These are phyloP conservation scores for Mirza zaza DNA, from an alignment of 2,113 vertebrate species.

Conservation along the genomic window DNA sequence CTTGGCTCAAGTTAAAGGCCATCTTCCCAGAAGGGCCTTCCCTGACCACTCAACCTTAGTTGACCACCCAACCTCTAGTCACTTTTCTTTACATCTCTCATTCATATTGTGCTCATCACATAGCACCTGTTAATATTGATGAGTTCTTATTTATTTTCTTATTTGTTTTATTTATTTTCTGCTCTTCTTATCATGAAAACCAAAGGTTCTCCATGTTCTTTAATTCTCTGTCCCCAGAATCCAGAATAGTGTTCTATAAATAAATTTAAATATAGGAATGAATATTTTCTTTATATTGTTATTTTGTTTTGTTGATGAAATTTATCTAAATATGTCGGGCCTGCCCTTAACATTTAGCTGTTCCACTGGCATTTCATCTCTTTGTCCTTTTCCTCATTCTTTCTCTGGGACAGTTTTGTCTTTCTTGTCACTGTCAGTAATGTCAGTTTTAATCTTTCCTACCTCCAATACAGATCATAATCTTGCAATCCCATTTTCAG, in stretches of 20 bases:
- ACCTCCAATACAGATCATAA: neutral
- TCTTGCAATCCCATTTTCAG: conserved; percentile 32
- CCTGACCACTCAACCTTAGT: neutral
- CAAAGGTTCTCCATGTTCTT: neutral
- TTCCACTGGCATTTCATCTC: neutral
- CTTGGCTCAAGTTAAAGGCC: neutral
- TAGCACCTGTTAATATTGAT: neutral
- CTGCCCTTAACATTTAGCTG: neutral
- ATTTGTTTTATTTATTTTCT: neutral
- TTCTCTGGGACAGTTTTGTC: neutral
- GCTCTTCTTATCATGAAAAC: neutral
- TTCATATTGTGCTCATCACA: neutral
- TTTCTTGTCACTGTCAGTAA: neutral
- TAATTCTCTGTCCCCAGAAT: neutral
- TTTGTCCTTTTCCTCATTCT: neutral
- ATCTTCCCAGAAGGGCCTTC: neutral
- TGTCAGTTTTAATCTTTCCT: neutral
- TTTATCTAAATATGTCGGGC: neutral
- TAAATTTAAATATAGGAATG: neutral
- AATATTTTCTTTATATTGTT: neutral
- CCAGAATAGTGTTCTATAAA: neutral
- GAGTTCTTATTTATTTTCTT: neutral
- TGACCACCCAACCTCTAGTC: neutral
- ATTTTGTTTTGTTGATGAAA: neutral
- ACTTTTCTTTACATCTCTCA: neutral